A percentile compares a stretch with the other conserved stretches of the same genome.
Evolutionary conservation across 1,140 invertebrate species (phyloP).

Genomic region (Chlorops oryzae): DNA sequence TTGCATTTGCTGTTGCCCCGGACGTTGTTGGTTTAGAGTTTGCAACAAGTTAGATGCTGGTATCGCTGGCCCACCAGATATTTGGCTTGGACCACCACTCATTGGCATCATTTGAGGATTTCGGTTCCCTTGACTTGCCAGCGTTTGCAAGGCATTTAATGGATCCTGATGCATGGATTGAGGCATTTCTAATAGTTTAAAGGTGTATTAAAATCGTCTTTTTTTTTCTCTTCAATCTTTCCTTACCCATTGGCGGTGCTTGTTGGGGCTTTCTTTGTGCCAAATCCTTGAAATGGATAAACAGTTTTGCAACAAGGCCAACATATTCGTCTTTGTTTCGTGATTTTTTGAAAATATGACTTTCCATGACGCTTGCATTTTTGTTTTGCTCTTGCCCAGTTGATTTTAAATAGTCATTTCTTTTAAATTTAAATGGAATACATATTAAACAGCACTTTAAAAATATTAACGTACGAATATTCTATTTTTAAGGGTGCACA

Average conservation of each 20-base stretch:
- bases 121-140: constrained; percentile 68
- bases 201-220: no score
- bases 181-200: no score
- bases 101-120: constrained; percentile 58
- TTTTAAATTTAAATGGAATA: constrained; percentile 53
- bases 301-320: constrained; percentile 79
- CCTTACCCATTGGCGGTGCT: constrained; percentile 33
- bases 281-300: constrained; percentile 66
- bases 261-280: constrained; percentile 31
- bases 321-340: constrained; percentile 83
- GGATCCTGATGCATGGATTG: constrained; percentile 67
- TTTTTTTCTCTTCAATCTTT: no score
- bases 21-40: constrained; percentile 39
- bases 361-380: constrained; percentile 88
- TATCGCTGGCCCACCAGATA: constrained; percentile 40
- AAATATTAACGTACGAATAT: background rate
- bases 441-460: constrained; percentile 1
- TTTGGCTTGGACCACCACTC: constrained; percentile 48
- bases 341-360: constrained; percentile 85
- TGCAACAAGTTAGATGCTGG: constrained; percentile 42
- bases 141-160: constrained; percentile 77
- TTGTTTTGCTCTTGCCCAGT: constrained; percentile 70
- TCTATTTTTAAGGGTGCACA: no score
- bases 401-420: constrained; percentile 79
- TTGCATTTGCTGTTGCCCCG: constrained; percentile 41